Evolutionary conservation across 1,140 invertebrate species (phyloP), one percentile per base, ranked within the genome.

Genomic region (Pogonognathellus flavescens): DNA sequence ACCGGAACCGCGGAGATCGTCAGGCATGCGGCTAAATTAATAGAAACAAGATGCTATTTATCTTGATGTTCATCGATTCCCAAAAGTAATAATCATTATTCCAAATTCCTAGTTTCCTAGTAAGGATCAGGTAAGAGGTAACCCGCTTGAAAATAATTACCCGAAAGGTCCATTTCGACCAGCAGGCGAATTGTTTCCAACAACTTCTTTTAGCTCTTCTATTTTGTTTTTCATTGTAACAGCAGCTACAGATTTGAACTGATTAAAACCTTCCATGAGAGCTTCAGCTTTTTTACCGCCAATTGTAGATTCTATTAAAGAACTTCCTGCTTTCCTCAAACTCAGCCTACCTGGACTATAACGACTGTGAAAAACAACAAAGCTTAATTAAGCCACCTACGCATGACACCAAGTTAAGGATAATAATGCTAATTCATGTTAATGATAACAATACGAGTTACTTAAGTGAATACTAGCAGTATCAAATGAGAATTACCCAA

Each of bases 171-270:
- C 88, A 86, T 86, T 88, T 50, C 85, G 85, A 82, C 86, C 85
- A 59, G 86, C 94, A 0, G 96, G 95, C 31, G 95, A 96, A 83
- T 95, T 96, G 0, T 95, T 94, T 6, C 95, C 96, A 86, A 98
- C 97, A 13, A 95, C 96, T 90, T 97, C 96, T 90, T 97, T 97
- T 89, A 98, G 94, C 91, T 97, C 96, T 89, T 97, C 96, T 85
- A 97, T 94, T 90, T 97, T 98, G 88, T 96, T 96, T 14, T 94
- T 95, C 83, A 97, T 93, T 57, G 94, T 95, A 20, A 93, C 96
- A 2, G 96, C 96, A 0, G 96, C 96, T 0, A 83, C 86, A 50
- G 94, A 95, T 90, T 96, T 96, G 18, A 97, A 92, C 89, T 95
- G 96, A 89, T 94, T 96, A 20, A 97, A 91, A 52, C 95, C 95